Base-by-base conservation (phyloP, 2,797 vertebrate genomes). In the Cossypha caffra region DNA sequence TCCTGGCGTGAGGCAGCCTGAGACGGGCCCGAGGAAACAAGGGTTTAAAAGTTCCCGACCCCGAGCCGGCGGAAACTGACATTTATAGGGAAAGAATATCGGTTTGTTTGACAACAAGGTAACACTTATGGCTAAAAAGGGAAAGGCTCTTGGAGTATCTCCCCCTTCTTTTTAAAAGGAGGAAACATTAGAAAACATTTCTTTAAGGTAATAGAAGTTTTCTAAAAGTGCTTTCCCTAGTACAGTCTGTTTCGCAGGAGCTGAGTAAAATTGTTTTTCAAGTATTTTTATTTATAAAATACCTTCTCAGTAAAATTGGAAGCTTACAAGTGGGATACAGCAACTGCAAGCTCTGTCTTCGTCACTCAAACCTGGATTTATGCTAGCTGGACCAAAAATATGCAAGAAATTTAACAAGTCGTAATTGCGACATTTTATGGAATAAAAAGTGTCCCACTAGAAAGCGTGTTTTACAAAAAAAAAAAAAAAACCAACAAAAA, bases 11-110 rank as follows among this genome's bases (percentile, higher is more conserved):
- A 42, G 45, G 24, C 48, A 67, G 71, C 23, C 52, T 37, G 28
- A 77, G 45, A 26, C 13, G 17, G 4, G 8, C 54, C n/a, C 5
- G 37, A 66, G 69, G 26, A 52, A 51, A 61, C 6, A 5, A 0
- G 2, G 42, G 12, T 9, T 33, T n/a, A 13, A 51, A 45, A 33
- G 7, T 28, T 48, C 33, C 57, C 40, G 2, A 13, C 6, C 4
- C 38, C 42, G 13, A 84, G 11, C 10, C 1, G 2, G 28, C 10
- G 25, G 18, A 61, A 88, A 42, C 1, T 0, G 45, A 23, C 18
- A 13, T 16, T 33, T 62, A 28, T 48, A 45, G 11, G 14, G 21
- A 38, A 62, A 64, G 9, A 72, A 38, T 35, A 69, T 28, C 6
- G 2, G 1, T 62, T 42, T 76, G 18, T 19, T 52, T 35, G 24